Percentiles rank a stretch among this genome's conserved stretches.
Conservation (phyloP, 2,888 invertebrate genomes). For the Drosophila tanythrix region DNA sequence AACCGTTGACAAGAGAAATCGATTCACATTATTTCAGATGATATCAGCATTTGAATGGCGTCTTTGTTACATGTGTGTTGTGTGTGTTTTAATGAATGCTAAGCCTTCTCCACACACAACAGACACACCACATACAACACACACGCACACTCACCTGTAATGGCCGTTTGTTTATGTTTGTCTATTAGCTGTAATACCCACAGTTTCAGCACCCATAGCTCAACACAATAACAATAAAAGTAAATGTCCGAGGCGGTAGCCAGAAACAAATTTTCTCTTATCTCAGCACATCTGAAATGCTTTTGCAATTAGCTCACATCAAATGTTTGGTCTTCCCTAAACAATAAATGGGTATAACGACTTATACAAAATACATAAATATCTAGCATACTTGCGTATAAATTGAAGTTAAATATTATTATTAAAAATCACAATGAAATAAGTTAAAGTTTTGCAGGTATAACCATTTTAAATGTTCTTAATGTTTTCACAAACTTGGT, state of each 20-base stretch:
- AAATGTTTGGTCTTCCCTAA: slow-evolving; percentile 31
- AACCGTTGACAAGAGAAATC: slow-evolving; percentile 38
- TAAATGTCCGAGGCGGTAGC: slow-evolving; percentile 34
- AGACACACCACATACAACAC: neutral
- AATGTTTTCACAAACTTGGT: too few relatives aligned
- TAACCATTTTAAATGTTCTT: neutral
- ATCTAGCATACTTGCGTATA: neutral
- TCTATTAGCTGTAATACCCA: slow-evolving; percentile 32
- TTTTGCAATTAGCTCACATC: slow-evolving; percentile 61
- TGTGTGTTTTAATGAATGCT: slow-evolving; percentile 32
- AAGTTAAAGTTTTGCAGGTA: neutral
- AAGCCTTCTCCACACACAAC: slow-evolving; percentile 11
- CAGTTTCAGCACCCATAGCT: slow-evolving; percentile 17
- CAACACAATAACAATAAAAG: slow-evolving; percentile 27
- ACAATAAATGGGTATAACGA: slow-evolving; percentile 1
- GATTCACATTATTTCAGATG: slow-evolving; percentile 43
- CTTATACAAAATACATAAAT: neutral
- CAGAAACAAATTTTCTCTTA: slow-evolving; percentile 62
- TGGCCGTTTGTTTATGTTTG: slow-evolving; percentile 42
- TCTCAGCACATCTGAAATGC: slow-evolving; percentile 51
- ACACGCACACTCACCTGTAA: slow-evolving; percentile 23
- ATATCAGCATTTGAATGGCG: slow-evolving; percentile 62
- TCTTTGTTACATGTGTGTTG: slow-evolving; percentile 27
- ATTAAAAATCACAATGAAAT: neutral
- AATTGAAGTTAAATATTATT: neutral